Percentiles rank a stretch among this genome's conserved stretches.
Evolutionary conservation across 2,113 vertebrate species (phyloP).

Genomic region (Mirounga angustirostris): DNA sequence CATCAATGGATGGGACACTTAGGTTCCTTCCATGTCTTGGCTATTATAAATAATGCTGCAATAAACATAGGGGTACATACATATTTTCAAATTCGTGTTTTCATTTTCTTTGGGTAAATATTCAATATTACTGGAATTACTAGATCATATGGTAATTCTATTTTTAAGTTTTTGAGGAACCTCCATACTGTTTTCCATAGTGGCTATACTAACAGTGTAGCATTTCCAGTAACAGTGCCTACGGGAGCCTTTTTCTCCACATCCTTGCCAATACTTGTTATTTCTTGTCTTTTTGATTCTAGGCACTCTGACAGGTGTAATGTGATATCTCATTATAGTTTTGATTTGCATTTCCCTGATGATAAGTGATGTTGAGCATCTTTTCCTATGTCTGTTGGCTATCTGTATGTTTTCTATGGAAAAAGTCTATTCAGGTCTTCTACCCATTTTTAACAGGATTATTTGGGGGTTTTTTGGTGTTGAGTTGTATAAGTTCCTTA

Average conservation of each 20-base stretch:
- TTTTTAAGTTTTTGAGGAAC: background rate
- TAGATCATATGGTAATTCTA: background rate
- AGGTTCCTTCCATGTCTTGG: background rate
- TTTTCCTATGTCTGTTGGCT: background rate
- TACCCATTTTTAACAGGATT: background rate
- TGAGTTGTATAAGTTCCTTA: background rate
- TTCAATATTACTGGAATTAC: background rate
- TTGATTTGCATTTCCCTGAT: background rate
- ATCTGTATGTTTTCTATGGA: background rate
- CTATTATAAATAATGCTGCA: background rate
- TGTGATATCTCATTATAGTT: background rate
- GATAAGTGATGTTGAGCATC: background rate
- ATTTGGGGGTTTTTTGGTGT: background rate
- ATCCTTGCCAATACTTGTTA: background rate
- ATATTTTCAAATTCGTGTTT: background rate
- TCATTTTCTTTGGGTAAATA: background rate
- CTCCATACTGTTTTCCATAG: background rate
- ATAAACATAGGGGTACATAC: background rate
- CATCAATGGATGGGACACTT: background rate
- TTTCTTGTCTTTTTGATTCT: background rate
- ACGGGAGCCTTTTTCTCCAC: background rate
- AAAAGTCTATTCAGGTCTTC: background rate
- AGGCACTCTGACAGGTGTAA: background rate
- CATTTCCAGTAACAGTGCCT: background rate
- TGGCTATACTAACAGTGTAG: background rate